Evolutionary conservation across 37 sponge, comb jelly and placozoan genomes (phyloP).

Genomic region (Halichondria panicea): DNA sequence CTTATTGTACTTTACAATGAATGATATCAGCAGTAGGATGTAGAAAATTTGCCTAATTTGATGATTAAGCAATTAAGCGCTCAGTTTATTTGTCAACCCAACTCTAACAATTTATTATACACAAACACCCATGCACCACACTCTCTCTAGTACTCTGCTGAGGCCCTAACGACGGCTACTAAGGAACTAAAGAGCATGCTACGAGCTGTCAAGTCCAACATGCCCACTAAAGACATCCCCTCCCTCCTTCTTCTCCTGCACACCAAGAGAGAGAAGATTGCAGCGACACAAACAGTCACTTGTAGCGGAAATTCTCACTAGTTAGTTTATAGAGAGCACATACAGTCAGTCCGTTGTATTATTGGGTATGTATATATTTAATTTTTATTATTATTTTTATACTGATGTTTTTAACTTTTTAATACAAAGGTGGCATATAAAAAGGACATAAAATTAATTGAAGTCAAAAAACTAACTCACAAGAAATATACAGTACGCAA

Average conservation of each 20-base stretch:
- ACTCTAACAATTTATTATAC: neutral
- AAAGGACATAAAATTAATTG: neutral
- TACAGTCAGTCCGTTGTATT: too few relatives aligned
- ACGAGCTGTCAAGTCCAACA: constrained; percentile 34
- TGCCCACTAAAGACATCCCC: constrained; percentile 26
- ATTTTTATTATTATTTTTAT: neutral
- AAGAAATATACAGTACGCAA: too few relatives aligned
- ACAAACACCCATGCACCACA: constrained; percentile 3
- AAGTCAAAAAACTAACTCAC: neutral
- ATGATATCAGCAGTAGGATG: too few relatives aligned
- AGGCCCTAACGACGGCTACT: constrained; percentile 39
- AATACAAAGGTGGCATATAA: neutral
- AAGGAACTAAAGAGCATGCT: constrained; percentile 60
- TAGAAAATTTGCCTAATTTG: too few relatives aligned
- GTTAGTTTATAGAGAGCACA: too few relatives aligned
- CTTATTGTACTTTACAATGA: too few relatives aligned
- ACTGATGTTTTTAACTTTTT: neutral
- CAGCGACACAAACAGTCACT: neutral
- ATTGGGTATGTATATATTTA: neutral
- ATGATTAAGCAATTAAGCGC: too few relatives aligned
- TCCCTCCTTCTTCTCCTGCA: constrained; percentile 41
- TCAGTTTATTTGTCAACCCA: neutral
- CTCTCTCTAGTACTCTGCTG: constrained; percentile 5
- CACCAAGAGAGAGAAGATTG: constrained; percentile 16
- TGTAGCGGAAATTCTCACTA: neutral